Conservation (phyloP, 64 coral and sea anemone species). For the Montipora foliosa region DNA sequence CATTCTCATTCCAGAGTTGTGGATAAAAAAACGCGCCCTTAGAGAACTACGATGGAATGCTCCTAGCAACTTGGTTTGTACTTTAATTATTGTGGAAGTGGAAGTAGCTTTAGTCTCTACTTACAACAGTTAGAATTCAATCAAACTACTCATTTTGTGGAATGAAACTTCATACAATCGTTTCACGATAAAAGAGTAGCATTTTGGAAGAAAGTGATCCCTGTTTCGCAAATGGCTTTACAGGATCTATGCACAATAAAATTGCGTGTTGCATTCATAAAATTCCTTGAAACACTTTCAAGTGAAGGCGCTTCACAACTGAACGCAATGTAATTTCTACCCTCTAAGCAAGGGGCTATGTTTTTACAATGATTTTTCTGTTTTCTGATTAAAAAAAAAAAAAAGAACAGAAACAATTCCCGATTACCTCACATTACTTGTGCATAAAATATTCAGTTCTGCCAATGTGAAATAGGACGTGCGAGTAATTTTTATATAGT, state of each 20-base stretch:
- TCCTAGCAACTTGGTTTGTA: background rate
- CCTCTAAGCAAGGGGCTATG: background rate
- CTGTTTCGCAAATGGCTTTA: background rate
- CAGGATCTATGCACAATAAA: background rate
- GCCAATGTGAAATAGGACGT: too few species aligned
- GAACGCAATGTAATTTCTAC: background rate
- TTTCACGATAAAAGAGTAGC: background rate
- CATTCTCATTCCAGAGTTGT: too few species aligned
- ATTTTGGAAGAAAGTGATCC: background rate
- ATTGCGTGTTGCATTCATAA: background rate
- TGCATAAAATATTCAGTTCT: too few species aligned
- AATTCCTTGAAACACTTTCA: background rate
- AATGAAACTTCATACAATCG: too few species aligned
- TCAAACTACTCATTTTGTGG: too few species aligned
- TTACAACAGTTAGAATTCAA: background rate
- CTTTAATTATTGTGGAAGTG: background rate
- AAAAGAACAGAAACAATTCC: too few species aligned
- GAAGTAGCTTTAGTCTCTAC: background rate
- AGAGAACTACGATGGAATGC: background rate
- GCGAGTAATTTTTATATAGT: too few species aligned
- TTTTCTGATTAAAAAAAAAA: too few species aligned
- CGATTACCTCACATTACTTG: too few species aligned
- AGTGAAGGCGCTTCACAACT: background rate
- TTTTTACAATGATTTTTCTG: too few species aligned
- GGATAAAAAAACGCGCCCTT: too few species aligned